Percentiles rank a stretch among this genome's conserved stretches.
Conservation (phyloP, 2,797 vertebrate species). For the Dipus sagitta region DNA sequence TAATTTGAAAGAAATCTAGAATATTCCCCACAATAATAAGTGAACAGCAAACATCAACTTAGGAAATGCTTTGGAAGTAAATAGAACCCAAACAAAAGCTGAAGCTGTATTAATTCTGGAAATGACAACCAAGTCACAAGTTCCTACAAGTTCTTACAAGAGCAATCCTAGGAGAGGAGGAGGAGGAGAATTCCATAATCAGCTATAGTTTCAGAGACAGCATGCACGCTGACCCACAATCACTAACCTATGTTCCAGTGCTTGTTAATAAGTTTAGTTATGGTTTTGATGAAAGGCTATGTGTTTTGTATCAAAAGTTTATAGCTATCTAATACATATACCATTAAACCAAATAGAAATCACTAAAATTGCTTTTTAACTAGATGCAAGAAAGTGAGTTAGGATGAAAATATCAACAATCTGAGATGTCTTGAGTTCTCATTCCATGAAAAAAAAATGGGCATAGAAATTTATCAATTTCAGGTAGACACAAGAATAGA, state of each 20-base stretch:
- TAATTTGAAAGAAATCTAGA: slow-evolving; percentile 19
- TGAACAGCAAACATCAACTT: background rate
- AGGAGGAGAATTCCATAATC: background rate
- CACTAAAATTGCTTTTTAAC: background rate
- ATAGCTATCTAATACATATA: background rate
- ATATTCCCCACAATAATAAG: background rate
- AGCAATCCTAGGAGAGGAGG: background rate
- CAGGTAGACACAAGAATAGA: background rate
- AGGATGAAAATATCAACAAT: background rate
- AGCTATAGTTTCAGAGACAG: background rate
- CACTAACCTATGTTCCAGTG: background rate
- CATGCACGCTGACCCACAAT: too few relatives aligned
- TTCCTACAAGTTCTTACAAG: background rate
- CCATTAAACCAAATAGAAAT: background rate
- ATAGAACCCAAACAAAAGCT: background rate
- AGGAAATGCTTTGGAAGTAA: background rate
- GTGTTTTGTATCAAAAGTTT: background rate
- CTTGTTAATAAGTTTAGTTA: background rate
- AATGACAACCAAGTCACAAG: background rate
- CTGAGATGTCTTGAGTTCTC: slow-evolving; percentile 16
- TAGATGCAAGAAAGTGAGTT: background rate
- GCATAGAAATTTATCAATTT: background rate
- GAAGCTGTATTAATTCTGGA: background rate
- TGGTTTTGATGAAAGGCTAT: too few relatives aligned
- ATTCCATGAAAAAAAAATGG: background rate